phyloP scores from a whole-genome alignment of 2,113 vertebrate genomes.

The Melanocharis versteri region DNA sequence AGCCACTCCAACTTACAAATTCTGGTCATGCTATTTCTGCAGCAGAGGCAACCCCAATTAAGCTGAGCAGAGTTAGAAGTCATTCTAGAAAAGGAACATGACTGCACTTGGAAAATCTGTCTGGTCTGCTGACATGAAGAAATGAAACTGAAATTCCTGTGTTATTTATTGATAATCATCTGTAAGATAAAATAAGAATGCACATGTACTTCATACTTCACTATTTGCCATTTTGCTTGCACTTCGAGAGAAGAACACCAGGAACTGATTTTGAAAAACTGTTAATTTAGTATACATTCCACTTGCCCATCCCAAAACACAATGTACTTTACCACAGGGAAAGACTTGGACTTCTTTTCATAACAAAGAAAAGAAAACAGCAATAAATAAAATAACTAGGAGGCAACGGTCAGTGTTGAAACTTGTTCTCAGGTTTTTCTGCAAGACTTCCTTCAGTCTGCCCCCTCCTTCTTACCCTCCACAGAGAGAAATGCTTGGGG shows the following conservation, averaged over 20 bases:
- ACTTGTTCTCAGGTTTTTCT: slow-evolving; percentile 33
- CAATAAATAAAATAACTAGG: not conserved
- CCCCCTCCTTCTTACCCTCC: not conserved
- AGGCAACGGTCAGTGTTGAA: slow-evolving; percentile 6
- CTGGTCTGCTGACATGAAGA: not conserved
- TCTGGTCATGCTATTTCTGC: not conserved
- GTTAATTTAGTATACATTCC: not conserved
- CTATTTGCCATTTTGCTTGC: not conserved
- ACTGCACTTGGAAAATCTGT: not conserved
- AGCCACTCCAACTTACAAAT: not conserved
- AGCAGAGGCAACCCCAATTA: not conserved
- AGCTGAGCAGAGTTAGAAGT: not conserved
- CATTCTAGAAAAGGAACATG: not conserved
- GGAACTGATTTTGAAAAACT: not conserved
- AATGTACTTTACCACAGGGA: not conserved
- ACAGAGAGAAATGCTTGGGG: not conserved
- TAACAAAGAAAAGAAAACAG: slow-evolving; percentile 1
- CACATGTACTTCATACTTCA: not conserved
- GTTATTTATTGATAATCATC: not conserved
- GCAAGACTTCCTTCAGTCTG: slow-evolving; percentile 21
- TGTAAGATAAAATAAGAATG: not conserved
- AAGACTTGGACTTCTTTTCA: not conserved
- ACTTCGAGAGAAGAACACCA: not conserved
- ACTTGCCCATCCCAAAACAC: not conserved
- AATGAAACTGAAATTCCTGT: not conserved